These are phyloP conservation scores for Rhinatrema bivittatum DNA, from an alignment of 2,797 vertebrate species.

Conservation along the genomic window DNA sequence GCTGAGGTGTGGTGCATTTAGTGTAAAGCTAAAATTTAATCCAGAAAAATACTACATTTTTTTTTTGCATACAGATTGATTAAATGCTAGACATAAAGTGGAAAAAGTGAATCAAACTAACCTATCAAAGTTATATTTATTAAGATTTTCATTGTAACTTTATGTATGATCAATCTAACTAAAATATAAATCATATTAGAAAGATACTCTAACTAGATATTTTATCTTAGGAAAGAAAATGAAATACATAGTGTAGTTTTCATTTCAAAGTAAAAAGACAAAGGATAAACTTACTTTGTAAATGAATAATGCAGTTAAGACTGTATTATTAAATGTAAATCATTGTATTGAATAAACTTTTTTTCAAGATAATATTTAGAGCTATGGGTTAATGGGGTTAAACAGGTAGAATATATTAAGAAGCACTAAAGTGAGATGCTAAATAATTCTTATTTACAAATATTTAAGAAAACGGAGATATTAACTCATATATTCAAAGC, in stretches of 20 bases:
- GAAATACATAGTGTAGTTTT: neutral
- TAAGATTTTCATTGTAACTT: too few relatives aligned
- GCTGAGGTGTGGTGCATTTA: too few relatives aligned
- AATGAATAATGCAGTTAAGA: neutral
- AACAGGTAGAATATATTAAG: conserved; percentile 20
- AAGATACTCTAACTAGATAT: too few relatives aligned
- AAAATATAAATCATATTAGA: too few relatives aligned
- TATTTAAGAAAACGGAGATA: conserved; percentile 38
- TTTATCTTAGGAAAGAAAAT: too few relatives aligned
- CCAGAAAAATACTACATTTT: too few relatives aligned
- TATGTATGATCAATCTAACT: too few relatives aligned
- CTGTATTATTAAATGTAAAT: conserved; percentile 2
- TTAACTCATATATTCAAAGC: conserved; percentile 41
- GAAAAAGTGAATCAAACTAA: too few relatives aligned
- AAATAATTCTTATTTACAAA: conserved; percentile 46
- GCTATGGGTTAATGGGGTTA: conserved; percentile 26
- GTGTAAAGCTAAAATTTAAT: too few relatives aligned
- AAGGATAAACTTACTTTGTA: neutral
- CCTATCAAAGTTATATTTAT: too few relatives aligned
- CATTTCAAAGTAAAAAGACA: neutral
- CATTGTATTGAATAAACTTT: conserved; percentile 5
- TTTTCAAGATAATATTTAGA: conserved; percentile 16
- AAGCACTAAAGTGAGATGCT: conserved; percentile 19
- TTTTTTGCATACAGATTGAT: too few relatives aligned
- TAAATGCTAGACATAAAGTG: too few relatives aligned